Evolutionary conservation across 2,113 vertebrate species (phyloP).

Genomic region (Carettochelys insculpta): DNA sequence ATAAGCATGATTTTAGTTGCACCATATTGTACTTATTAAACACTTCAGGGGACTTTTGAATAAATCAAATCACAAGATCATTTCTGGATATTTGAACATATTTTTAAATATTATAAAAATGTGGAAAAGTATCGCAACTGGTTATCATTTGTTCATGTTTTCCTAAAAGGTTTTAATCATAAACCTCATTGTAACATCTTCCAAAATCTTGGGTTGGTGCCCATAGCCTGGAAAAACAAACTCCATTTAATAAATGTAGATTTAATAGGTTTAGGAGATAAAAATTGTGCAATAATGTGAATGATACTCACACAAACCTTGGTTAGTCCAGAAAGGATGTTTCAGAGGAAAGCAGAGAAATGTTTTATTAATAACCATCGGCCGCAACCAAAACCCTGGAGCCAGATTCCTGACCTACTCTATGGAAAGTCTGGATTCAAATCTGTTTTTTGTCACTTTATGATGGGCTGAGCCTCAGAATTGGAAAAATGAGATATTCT

Average conservation of each 20-base stretch:
- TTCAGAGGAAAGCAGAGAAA: slow-evolving; percentile 49
- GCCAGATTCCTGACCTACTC: slow-evolving; percentile 20
- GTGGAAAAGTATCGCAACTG: slow-evolving; percentile 82
- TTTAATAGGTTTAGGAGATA: slow-evolving; percentile 74
- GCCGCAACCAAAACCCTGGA: slow-evolving; percentile 32
- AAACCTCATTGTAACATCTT: slow-evolving; percentile 71
- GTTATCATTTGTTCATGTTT: slow-evolving; percentile 82
- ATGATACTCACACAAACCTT: slow-evolving; percentile 57
- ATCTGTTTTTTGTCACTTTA: slow-evolving; percentile 26
- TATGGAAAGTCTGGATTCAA: slow-evolving; percentile 41
- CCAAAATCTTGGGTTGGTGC: slow-evolving; percentile 59
- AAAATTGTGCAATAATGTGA: slow-evolving; percentile 56
- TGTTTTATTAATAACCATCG: slow-evolving; percentile 46
- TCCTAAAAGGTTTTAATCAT: slow-evolving; percentile 77
- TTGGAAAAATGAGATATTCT: slow-evolving; percentile 18
- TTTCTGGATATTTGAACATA: slow-evolving; percentile 82
- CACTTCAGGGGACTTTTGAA: slow-evolving; percentile 83
- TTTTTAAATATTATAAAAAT: slow-evolving; percentile 84
- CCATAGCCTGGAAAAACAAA: slow-evolving; percentile 67
- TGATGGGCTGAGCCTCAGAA: slow-evolving; percentile 21
- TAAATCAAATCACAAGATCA: slow-evolving; percentile 85
- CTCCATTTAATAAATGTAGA: slow-evolving; percentile 73
- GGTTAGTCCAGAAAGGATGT: slow-evolving; percentile 47
- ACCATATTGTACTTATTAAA: slow-evolving; percentile 87
- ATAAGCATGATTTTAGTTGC: slow-evolving; percentile 85